Evolutionary conservation across 1,140 invertebrate species (phyloP), one percentile per base, ranked within the genome.

Genomic region (Stegodyphus dumicola): DNA sequence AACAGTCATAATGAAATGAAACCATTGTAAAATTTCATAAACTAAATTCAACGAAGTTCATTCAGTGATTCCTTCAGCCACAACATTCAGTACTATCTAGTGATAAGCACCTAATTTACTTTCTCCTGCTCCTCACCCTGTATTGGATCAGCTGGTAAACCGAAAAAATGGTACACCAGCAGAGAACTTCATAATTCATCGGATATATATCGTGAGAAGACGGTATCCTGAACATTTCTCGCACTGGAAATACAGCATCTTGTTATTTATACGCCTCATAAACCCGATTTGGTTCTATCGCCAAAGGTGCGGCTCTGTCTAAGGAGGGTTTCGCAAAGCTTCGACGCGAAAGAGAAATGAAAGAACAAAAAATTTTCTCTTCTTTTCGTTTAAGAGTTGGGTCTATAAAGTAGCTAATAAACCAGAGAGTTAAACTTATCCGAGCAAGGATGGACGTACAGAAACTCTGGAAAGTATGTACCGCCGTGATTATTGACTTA

Each of bases 241-340:
- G 54, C n/a, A 70, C 51, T 53, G 65, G 65, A 77, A 77, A 77
- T 53, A 60, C 56, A 53, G 77, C 77, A 79, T 79, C 77, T 79
- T 79, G 77, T 79, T 79, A 79, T 79, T 79, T 79, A 79, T 79
- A 79, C 77, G 77, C 77, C 77, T 56, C 77, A 70, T 79, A 79
- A 79, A 79, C 66, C 65, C 77, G 49, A 79, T 52, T 73, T 49
- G 70, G 51, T 73, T 52, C 70, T 73, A 73, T 73, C 70, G 70
- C 70, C 11, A 51, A 52, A 73, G 70, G 53, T 73, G 51, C 70
- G 15, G 15, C 15, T 52, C 51, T 13, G 51, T 73, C 70, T 52
- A 73, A 49, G 3, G 49, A n/a, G 70, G 51, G 49, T 73, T 49
- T 53, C 33, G 15, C 33, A 53, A 7, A 33, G 17, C 7, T n/a